phyloP scores from a whole-genome alignment of 1,140 invertebrate genomes.

The Aethina tumida region DNA sequence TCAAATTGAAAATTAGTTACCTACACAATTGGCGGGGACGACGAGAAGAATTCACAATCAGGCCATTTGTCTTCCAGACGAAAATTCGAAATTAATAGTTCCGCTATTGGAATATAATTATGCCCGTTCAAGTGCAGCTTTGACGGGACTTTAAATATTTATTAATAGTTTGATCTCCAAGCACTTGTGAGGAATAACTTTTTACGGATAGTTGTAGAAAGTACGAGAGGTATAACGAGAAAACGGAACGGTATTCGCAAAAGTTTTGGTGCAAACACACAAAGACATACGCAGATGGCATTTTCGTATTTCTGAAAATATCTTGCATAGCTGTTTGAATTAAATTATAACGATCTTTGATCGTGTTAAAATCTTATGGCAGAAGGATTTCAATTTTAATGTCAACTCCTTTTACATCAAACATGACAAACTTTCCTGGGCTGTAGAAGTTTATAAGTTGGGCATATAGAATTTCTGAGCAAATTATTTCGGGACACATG shows the following conservation, averaged over 20 bases:
- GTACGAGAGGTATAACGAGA: too few species aligned
- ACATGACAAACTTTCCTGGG: slow-evolving; percentile 31
- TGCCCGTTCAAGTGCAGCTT: too few species aligned
- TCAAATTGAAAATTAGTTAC: slow-evolving; percentile 5
- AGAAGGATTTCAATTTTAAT: slow-evolving; percentile 35
- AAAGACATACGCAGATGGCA: slow-evolving; percentile 4
- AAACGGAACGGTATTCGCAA: not conserved
- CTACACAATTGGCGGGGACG: slow-evolving; percentile 4
- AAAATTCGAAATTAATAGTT: too few species aligned
- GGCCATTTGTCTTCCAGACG: too few species aligned
- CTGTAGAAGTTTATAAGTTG: slow-evolving; percentile 32
- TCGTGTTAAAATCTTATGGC: slow-evolving; percentile 32
- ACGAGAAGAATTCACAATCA: not conserved
- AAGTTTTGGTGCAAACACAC: not conserved
- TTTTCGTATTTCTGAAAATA: slow-evolving; percentile 12
- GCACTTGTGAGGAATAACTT: too few species aligned
- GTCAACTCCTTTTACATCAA: slow-evolving; percentile 36
- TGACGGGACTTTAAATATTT: too few species aligned
- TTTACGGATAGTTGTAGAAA: too few species aligned
- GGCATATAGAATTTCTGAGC: slow-evolving; percentile 34
- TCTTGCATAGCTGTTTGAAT: slow-evolving; percentile 26
- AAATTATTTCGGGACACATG: slow-evolving; percentile 32
- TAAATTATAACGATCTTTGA: slow-evolving; percentile 35
- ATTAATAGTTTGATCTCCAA: too few species aligned
- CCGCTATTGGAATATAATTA: too few species aligned